Evolutionary conservation across 2,797 vertebrate species (phyloP).

Genomic region (Balearica regulorum): DNA sequence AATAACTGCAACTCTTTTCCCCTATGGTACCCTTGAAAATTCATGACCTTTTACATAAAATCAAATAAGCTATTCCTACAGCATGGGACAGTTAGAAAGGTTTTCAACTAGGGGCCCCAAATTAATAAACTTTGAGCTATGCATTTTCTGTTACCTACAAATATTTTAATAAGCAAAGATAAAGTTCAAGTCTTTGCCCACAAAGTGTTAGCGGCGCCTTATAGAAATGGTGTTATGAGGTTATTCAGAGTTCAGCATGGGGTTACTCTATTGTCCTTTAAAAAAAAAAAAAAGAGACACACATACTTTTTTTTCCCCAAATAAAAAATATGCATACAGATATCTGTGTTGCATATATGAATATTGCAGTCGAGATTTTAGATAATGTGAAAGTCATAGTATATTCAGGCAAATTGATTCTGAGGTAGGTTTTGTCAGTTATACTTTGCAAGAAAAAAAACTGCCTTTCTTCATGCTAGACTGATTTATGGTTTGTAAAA

Average conservation of each 20-base stretch:
- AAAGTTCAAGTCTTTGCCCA: slow-evolving; percentile 34
- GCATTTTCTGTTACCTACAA: slow-evolving; percentile 6
- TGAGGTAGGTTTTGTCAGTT: neutral
- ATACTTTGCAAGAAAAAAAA: neutral
- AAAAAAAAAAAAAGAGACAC: neutral
- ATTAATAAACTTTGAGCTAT: slow-evolving; percentile 42
- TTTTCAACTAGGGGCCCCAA: neutral
- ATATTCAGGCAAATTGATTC: neutral
- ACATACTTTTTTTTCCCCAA: neutral
- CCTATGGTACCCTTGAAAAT: slow-evolving; percentile 9
- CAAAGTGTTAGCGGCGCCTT: neutral
- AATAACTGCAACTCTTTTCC: neutral
- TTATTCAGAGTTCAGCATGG: neutral
- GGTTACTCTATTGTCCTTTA: neutral
- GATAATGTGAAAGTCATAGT: neutral
- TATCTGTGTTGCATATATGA: neutral
- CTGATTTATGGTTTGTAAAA: neutral
- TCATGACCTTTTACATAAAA: slow-evolving; percentile 34
- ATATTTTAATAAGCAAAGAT: slow-evolving; percentile 61
- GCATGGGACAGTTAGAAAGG: neutral
- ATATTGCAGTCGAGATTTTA: neutral
- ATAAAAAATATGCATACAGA: neutral
- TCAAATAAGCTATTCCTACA: slow-evolving; percentile 7
- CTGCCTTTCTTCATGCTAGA: neutral
- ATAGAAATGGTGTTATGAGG: neutral